Evolutionary conservation across 2,888 invertebrate species (phyloP).

Genomic region (Disparrhopalites patrizii): DNA sequence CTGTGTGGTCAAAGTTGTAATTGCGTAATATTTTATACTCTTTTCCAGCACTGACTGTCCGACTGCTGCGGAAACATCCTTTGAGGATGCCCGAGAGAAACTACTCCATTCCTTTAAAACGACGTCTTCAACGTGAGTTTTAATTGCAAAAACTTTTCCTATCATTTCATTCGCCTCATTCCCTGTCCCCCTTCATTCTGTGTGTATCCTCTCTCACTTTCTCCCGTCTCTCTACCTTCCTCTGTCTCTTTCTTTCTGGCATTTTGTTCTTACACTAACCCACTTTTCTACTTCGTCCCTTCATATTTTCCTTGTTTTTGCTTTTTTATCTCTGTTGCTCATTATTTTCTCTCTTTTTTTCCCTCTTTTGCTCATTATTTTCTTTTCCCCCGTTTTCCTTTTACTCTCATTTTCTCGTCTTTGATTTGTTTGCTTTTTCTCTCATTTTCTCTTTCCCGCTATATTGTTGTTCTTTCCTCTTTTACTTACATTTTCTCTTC

Average conservation of each 20-base stretch:
- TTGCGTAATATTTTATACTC: background rate
- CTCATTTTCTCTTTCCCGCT: too few species aligned
- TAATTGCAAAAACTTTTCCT: constrained; percentile 14
- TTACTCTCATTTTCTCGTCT: background rate
- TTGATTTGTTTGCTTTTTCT: too few species aligned
- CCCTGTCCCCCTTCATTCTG: background rate
- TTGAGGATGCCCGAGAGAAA: constrained; percentile 31
- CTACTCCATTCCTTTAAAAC: constrained; percentile 28
- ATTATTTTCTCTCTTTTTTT: too few species aligned
- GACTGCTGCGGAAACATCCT: constrained; percentile 53
- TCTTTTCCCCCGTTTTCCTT: background rate
- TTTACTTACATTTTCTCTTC: too few species aligned
- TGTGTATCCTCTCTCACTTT: background rate
- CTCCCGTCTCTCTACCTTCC: background rate
- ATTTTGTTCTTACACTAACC: too few species aligned
- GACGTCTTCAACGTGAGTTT: constrained; percentile 27
- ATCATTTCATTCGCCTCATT: constrained; percentile 10
- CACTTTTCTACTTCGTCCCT: too few species aligned
- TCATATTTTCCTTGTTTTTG: too few species aligned
- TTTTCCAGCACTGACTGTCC: constrained; percentile 52
- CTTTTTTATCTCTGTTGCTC: too few species aligned
- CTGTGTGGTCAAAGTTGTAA: constrained; percentile 3
- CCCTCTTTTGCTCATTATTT: background rate
- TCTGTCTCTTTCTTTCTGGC: background rate
- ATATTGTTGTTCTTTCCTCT: too few species aligned